These are phyloP conservation scores for Bhutanitis thaidina DNA, from an alignment of 2,888 invertebrate genomes.

Conservation along the genomic window DNA sequence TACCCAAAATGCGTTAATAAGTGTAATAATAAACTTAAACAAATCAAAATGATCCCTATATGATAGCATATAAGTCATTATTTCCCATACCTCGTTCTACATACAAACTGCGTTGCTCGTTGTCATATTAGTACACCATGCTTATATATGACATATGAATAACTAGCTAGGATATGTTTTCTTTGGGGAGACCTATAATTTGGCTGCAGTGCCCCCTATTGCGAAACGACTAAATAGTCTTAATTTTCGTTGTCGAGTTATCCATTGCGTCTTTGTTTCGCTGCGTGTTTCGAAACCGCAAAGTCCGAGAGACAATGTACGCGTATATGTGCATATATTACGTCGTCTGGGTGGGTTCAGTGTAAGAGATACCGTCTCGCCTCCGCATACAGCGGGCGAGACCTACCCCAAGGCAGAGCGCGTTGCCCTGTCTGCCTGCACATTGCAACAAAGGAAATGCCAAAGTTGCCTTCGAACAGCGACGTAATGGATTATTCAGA, in stretches of 20 bases:
- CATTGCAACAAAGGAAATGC: conserved; percentile 14
- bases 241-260: background rate
- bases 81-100: background rate
- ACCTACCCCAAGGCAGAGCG: conserved; percentile 66
- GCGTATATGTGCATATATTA: background rate
- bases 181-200: conserved; percentile 62
- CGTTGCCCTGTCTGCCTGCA: conserved; percentile 38
- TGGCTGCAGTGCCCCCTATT: conserved; percentile 44
- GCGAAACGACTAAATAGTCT: background rate
- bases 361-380: conserved; percentile 48
- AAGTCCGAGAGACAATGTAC: conserved; percentile 33
- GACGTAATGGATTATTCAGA: conserved; percentile 22
- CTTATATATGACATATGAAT: too few species aligned
- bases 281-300: background rate
- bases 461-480: conserved; percentile 20
- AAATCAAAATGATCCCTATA: background rate
- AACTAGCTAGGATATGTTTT: conserved; percentile 48
- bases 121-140: too few species aligned
- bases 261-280: conserved; percentile 32
- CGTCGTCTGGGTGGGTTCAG: conserved; percentile 24
- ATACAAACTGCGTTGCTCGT: background rate
- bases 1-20: too few species aligned
- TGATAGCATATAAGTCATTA: background rate
- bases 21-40: background rate
- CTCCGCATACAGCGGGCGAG: conserved; percentile 45